These are phyloP conservation scores for Stratiolaelaps scimitus DNA, from an alignment of 1,140 invertebrate species.

Conservation along the genomic window DNA sequence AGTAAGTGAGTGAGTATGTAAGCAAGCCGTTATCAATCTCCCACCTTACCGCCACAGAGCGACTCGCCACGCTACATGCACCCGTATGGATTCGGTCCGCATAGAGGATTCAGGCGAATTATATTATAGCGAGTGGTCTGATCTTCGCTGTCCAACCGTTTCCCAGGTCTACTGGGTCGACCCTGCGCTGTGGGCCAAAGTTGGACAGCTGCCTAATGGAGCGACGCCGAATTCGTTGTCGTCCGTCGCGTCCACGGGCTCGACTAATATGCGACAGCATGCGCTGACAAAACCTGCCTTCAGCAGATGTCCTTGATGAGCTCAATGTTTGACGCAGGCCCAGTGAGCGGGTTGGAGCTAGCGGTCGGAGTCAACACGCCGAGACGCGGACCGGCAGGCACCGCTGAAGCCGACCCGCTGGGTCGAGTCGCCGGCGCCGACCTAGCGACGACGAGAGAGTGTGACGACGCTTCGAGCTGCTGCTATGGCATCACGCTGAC, in stretches of 20 bases:
- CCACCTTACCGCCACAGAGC: too few species aligned
- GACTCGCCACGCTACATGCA: too few species aligned
- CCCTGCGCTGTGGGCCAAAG: conserved; percentile 22
- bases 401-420: not conserved
- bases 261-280: not conserved
- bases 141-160: not conserved
- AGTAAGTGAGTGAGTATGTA: too few species aligned
- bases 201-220: conserved; percentile 25
- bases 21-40: too few species aligned
- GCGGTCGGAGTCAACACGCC: too few species aligned
- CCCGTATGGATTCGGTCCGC: too few species aligned
- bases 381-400: not conserved
- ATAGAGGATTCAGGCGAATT: too few species aligned
- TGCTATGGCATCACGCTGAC: too few species aligned
- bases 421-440: too few species aligned
- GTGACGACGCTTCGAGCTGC: too few species aligned
- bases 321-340: not conserved
- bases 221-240: conserved; percentile 22
- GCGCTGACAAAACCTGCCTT: conserved; percentile 14
- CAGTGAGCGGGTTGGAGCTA: too few species aligned
- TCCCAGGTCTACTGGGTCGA: not conserved
- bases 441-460: too few species aligned
- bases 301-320: conserved; percentile 25
- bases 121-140: not conserved
- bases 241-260: not conserved